Percentiles rank a stretch among this genome's conserved stretches.
These are phyloP conservation scores for Syngnathus floridae DNA, from an alignment of 2,113 vertebrate species.

Conservation along the genomic window DNA sequence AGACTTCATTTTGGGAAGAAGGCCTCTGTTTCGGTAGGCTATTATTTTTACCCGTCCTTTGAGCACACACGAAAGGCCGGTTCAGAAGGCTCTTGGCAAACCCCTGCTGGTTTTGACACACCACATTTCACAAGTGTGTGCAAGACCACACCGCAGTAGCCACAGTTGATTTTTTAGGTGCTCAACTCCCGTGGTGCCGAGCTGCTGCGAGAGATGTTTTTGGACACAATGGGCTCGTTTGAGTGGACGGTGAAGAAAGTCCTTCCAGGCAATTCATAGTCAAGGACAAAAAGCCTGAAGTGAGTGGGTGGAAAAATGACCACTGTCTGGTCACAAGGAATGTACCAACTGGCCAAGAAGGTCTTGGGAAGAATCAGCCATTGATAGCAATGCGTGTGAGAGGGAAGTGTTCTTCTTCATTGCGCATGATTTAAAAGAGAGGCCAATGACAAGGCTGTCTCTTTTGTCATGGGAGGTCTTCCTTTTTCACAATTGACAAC, in stretches of 20 bases:
- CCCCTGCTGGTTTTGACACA: constrained; percentile 44
- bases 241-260: constrained; percentile 50
- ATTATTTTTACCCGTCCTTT: constrained; percentile 23
- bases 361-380: constrained; percentile 39
- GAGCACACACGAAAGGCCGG: constrained; percentile 4
- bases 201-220: constrained; percentile 38
- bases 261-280: constrained; percentile 40
- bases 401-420: constrained; percentile 26
- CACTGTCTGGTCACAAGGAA: constrained; percentile 48
- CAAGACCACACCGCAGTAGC: constrained; percentile 34
- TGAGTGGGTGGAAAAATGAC: constrained; percentile 39
- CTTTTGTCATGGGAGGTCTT: background rate
- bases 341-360: constrained; percentile 27
- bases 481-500: background rate
- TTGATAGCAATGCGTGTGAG: constrained; percentile 41
- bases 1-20: constrained; percentile 35
- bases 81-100: constrained; percentile 31
- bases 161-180: constrained; percentile 24
- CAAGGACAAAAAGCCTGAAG: constrained; percentile 47
- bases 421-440: background rate
- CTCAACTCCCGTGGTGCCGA: constrained; percentile 18
- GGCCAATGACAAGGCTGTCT: constrained; percentile 20
- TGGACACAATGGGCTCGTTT: constrained; percentile 59
- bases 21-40: constrained; percentile 9
- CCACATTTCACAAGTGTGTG: constrained; percentile 53